Evolutionary conservation across 2,113 vertebrate species (phyloP), one percentile per base, ranked within the genome.

Genomic region (Syrrhaptes paradoxus): DNA sequence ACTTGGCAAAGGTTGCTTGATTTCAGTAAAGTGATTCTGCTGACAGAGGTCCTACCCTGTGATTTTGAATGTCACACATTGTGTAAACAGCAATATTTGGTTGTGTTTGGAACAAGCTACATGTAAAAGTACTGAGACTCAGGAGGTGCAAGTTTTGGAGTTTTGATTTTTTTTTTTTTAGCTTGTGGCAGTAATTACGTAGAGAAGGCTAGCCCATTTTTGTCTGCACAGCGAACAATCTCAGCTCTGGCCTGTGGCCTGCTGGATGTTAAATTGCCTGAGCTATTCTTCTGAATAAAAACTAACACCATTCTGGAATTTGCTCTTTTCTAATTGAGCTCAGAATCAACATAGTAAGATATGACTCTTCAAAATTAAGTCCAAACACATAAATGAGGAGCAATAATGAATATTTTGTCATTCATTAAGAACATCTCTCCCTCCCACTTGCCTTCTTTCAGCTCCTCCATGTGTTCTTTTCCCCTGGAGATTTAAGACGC

Each of bases 281-380:
- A 84, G 34, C 52, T 7, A 3, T 72, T 89, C 26, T 85, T 85
- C 32, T 38, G 63, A 75, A 73, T 78, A 86, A 93, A 90, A 63
- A 8, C 21, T 66, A 93, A 93, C 45, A 58, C 28, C 13, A 9
- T 57, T 41, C 32, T 92, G 80, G 77, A 85, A 90, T 83, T 86
- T 90, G 18, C 31, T 94, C 36, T 83, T 68, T 79, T 91, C 81
- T 90, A 57, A 90, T 75, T 93, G 57, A 94, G 26, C 49, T 81
- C 43, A 75, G 73, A 90, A 74, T 73, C 78, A 92, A 67, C 87
- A 74, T n/a, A 41, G 51, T 57, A 77, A 55, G 72, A 55, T 78
- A 66, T 34, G 54, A 49, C 65, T 87, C 46, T 93, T 95, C 32
- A 65, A 82, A 84, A 89, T 75, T 54, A 90, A 85, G 15, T 54